A percentile compares a stretch with the other conserved stretches of the same genome.
phyloP scores from a whole-genome alignment of 2,797 vertebrate species.

The Cuculus canorus region DNA sequence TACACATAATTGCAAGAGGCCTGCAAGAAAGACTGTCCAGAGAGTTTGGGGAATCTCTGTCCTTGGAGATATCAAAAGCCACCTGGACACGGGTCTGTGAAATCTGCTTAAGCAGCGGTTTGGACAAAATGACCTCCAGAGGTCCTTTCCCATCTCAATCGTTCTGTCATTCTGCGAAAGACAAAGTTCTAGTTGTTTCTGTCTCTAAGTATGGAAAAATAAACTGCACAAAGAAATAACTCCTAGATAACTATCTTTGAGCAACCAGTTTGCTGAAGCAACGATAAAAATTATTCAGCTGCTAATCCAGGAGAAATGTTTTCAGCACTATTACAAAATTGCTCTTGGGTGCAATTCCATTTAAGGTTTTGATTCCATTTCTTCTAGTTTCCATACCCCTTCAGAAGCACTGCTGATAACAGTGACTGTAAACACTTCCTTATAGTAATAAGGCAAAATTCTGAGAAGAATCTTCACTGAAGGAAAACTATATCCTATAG shows the following conservation, averaged over 20 bases:
- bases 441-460: not conserved
- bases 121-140: not conserved
- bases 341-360: not conserved
- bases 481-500: not conserved
- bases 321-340: not conserved
- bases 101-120: not conserved
- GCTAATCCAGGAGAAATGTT: not conserved
- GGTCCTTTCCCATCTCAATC: not conserved
- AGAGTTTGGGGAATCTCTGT: not conserved
- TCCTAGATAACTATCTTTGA: not conserved
- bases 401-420: not conserved
- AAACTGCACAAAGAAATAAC: not conserved
- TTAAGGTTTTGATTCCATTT: constrained; percentile 6
- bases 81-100: not conserved
- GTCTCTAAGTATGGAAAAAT: not conserved
- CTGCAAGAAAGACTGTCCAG: not conserved
- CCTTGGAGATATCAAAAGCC: not conserved
- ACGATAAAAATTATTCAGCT: not conserved
- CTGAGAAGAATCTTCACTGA: not conserved
- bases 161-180: not conserved
- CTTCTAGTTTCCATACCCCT: not conserved
- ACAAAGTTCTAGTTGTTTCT: not conserved
- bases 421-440: not conserved
- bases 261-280: not conserved
- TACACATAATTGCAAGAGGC: not conserved